Conservation (phyloP, 2,888 invertebrate species). For the Acanthosepion pharaonis region DNA sequence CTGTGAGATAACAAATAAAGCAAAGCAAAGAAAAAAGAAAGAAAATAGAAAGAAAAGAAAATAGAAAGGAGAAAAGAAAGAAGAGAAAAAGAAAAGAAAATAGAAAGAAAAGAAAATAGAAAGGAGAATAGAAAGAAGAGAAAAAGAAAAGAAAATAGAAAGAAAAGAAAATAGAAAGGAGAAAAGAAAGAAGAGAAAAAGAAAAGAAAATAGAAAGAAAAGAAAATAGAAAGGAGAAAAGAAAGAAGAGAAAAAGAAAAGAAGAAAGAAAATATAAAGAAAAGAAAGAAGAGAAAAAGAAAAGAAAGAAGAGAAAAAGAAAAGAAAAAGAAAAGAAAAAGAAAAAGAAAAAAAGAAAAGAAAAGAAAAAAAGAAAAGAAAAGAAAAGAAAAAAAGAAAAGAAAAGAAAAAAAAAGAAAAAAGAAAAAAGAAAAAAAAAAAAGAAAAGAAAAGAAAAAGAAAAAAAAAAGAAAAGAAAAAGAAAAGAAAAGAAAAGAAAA, state of each 20-base stretch:
- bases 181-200: neutral
- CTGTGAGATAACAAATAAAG: too few relatives aligned
- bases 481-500: fast-evolving
- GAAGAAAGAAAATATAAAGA: neutral
- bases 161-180: neutral
- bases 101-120: neutral
- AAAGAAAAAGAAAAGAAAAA: neutral
- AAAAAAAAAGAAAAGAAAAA: neutral
- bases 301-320: neutral
- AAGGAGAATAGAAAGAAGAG: neutral
- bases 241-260: too few relatives aligned
- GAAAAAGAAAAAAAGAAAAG: too few relatives aligned
- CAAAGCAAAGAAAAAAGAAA: neutral
- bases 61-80: fast-evolving
- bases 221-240: neutral
- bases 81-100: neutral
- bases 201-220: neutral
- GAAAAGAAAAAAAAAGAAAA: too few relatives aligned
- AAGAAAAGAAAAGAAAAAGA: too few relatives aligned
- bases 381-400: neutral
- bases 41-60: neutral
- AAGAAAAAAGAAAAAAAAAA: too few relatives aligned
- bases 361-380: too few relatives aligned
- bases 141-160: neutral
- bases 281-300: neutral